Evolutionary conservation across 2,113 vertebrate genomes (phyloP), one percentile per base, ranked within the genome.

Genomic region (Notechis scutatus): DNA sequence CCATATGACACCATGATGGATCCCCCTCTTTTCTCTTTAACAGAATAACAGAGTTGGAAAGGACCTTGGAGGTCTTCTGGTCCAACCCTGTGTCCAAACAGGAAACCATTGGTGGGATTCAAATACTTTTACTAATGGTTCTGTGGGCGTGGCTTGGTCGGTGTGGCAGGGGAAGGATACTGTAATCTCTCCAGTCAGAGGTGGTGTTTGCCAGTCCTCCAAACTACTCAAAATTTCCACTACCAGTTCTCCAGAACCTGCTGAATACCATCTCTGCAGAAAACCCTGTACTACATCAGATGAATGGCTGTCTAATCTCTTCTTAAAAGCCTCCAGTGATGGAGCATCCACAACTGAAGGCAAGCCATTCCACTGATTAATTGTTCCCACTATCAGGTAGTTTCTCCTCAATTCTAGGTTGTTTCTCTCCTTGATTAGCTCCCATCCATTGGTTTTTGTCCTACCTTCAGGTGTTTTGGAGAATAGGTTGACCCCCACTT

Each of bases 1-100:
- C 21, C 1, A 88, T 1, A 91, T 42, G 29, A 0, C 3, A 1
- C 42, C 0, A 0, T 29, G 24, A 86, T 42, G 42, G 92, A 91
- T 50, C 94, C 3, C 6, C 9, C 0, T 26, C 45, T 34, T 23
- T 54, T 10, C 55, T 52, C 50, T 74, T 29, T 42, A 39, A n/a
- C 0, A 69, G 29, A n/a, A 15, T 69, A 69, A 69, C 29, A n/a
- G 26, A n/a, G 12, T 69, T 69, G 61, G 61, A n/a, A 69, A n/a
- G 12, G 61, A n/a, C 29, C 29, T 69, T 69, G 61, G 61, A 69
- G 61, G 61, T 69, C 61, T 64, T 64, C 59, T 61, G 24, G 9
- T 11, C 59, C 24, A 61, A 61, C 9, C 24, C 59, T 61, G 24
- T 61, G 9, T 50, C 47, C 47, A 50, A 50, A 50, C 47, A 50